Conservation (phyloP, 2,888 invertebrate species). For the Polia nebulosa region DNA sequence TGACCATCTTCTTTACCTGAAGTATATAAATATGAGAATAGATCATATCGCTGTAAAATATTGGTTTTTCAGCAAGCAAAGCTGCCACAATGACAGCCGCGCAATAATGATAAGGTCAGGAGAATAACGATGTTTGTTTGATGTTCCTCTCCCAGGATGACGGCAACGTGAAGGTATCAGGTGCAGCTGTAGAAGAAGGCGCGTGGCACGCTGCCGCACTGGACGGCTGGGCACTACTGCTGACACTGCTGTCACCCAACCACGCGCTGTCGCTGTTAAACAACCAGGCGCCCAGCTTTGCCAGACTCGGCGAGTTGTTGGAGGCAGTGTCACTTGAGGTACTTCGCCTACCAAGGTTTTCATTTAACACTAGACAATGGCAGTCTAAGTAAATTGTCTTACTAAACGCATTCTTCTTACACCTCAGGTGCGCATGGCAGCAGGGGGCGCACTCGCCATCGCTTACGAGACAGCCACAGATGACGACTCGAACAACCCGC, state of each 20-base stretch:
- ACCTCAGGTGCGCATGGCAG: constrained; percentile 92
- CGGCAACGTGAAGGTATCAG: constrained; percentile 91
- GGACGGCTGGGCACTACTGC: constrained; percentile 96
- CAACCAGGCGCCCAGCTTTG: constrained; percentile 72
- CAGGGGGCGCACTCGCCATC: constrained; percentile 89
- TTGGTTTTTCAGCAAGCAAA: neutral
- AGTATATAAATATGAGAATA: neutral
- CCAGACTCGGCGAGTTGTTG: constrained; percentile 92
- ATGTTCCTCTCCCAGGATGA: constrained; percentile 72
- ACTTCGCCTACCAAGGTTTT: neutral
- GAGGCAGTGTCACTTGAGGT: constrained; percentile 76
- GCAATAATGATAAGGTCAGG: neutral
- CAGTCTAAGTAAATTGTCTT: neutral
- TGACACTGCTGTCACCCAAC: constrained; percentile 94
- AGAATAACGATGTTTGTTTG: neutral
- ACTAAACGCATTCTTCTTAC: neutral
- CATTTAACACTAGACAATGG: neutral
- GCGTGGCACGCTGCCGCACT: constrained; percentile 95
- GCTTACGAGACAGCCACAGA: constrained; percentile 88
- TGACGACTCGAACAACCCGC: constrained; percentile 73
- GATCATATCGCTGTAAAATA: too few species aligned
- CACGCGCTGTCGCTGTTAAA: constrained; percentile 92
- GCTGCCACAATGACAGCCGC: neutral
- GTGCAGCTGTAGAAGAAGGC: constrained; percentile 93
- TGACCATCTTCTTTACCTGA: neutral